Base-by-base conservation (phyloP, 2,888 invertebrate genomes). In the Polydrusus cervinus region DNA sequence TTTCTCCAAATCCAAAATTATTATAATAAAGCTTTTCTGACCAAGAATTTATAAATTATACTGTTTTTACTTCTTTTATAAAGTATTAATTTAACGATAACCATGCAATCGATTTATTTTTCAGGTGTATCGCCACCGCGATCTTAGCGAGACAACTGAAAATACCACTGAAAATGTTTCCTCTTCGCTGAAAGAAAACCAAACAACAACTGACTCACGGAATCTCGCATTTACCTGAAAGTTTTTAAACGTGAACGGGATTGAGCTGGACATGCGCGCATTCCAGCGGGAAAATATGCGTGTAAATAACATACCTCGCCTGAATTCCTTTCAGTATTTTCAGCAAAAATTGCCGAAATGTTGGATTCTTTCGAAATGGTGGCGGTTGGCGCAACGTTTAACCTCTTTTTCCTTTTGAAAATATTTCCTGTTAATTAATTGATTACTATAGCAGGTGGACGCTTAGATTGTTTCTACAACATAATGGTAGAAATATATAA, bases 191-290 rank as follows among this genome's bases (percentile, higher is more conserved):
- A 79, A 81, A 78, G 78, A 73, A 76, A 72, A 73, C 71, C 57
- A 64, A 74, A 70, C 49, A 71, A 67, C 60, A 71, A 81, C 82
- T 82, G 84, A 85, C 80, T 85, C 83, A 84, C 81, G 81, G 81
- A 81, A 82, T 83, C 80, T 82, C 83, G 81, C 80, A 80, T 82
- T 85, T 84, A 84, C 85, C 84, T 85, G 84, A 75, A 80, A 80
- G 80, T 83, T 83, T 82, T 55, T 18, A 43, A 30, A 25, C 11
- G 18, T 67, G 38, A 40, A 34, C 40, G 34, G 57, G 14, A 51
- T 51, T 43, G 57, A 73, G 51, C 18, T 53, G 20, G 62, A 68
- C 61, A 40, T 67, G 75, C 61, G 67, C 38, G 61, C 70, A 75
- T 75, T 75, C 75, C 67, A 60, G 45, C 55, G 68, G 55, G 75